Conservation (phyloP, 2,113 vertebrate genomes). For the Oreotrochilus melanogaster region DNA sequence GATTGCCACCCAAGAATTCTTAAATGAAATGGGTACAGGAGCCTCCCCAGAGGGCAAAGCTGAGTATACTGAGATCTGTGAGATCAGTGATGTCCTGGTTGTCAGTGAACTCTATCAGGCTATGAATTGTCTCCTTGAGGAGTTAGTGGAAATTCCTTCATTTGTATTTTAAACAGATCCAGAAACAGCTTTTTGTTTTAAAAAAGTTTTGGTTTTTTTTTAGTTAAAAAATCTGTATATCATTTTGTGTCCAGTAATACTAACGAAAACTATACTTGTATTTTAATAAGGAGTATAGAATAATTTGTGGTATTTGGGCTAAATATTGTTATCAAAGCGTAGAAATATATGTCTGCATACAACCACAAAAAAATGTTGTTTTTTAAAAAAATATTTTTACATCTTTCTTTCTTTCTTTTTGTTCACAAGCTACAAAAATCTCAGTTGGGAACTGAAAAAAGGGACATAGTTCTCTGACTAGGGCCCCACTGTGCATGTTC, state of each 20-base stretch:
- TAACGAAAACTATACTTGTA: no score
- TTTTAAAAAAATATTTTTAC: background rate
- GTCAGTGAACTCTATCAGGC: background rate
- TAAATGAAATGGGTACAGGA: background rate
- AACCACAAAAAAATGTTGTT: background rate
- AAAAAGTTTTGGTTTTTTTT: no score
- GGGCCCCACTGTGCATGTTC: background rate
- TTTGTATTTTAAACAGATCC: background rate
- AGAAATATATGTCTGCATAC: background rate
- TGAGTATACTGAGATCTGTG: background rate
- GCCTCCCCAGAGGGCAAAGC: background rate
- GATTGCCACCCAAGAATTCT: background rate
- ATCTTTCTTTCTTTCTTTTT: background rate
- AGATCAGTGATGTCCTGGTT: background rate
- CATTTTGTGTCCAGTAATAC: no score
- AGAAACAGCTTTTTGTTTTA: background rate
- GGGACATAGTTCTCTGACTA: background rate
- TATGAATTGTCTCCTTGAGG: background rate
- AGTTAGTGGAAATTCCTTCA: background rate
- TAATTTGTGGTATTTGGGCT: background rate
- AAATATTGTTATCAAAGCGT: background rate
- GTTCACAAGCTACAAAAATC: fast-evolving
- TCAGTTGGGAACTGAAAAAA: fast-evolving
- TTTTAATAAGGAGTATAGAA: background rate
- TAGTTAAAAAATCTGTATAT: no score